A percentile compares a stretch with the other conserved stretches of the same genome.
These are phyloP conservation scores for Gadopsis marmoratus DNA, from an alignment of 2,797 vertebrate species.

Conservation along the genomic window DNA sequence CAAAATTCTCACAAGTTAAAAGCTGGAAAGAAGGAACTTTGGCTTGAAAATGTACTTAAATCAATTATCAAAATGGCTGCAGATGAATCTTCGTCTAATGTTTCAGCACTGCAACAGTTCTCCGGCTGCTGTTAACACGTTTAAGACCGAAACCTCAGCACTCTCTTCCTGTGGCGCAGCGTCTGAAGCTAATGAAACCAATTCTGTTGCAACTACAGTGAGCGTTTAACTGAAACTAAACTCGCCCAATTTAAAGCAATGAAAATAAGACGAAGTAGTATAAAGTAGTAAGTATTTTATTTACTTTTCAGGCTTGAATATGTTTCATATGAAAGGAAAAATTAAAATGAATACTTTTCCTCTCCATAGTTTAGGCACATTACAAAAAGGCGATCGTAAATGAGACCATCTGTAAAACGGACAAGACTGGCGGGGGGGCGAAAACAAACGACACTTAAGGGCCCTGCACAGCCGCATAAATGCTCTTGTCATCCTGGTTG, in stretches of 20 bases:
- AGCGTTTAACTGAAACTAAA: not conserved
- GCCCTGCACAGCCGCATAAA: conserved; percentile 48
- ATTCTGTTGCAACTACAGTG: no score
- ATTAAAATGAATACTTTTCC: conserved; percentile 83
- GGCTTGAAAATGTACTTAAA: not conserved
- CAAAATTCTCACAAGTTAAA: not conserved
- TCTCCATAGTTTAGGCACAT: conserved; percentile 87
- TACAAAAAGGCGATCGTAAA: conserved; percentile 87
- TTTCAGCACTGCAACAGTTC: not conserved
- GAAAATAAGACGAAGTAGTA: conserved; percentile 26
- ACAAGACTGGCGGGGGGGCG: conserved; percentile 18
- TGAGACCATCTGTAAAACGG: conserved; percentile 72
- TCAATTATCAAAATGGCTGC: not conserved
- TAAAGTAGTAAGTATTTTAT: conserved; percentile 88
- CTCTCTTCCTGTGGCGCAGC: conserved; percentile 33
- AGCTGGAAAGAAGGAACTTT: not conserved
- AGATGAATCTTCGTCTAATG: not conserved
- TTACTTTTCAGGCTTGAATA: conserved; percentile 89
- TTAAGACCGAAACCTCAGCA: conserved; percentile 7
- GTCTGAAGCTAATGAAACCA: conserved; percentile 8
- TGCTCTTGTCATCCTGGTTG: conserved; percentile 40
- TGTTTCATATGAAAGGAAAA: conserved; percentile 89
- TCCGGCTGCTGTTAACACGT: conserved; percentile 15
- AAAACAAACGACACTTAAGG: conserved; percentile 59
- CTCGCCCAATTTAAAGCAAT: not conserved